Percentiles rank a stretch among this genome's conserved stretches.
These are phyloP conservation scores for Galeopterus variegatus DNA, from an alignment of 2,113 vertebrate species.

Conservation along the genomic window DNA sequence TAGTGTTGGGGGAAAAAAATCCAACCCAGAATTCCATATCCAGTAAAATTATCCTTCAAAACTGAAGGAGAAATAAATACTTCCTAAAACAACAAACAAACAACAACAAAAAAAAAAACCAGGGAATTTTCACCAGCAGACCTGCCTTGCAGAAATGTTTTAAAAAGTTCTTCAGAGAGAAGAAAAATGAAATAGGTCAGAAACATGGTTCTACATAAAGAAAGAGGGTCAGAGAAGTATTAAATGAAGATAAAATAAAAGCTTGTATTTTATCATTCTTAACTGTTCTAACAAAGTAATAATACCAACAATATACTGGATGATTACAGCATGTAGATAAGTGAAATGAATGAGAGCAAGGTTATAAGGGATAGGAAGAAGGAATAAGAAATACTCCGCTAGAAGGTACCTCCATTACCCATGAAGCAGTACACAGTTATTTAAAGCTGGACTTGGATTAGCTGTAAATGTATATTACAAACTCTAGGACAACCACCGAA, in stretches of 20 bases:
- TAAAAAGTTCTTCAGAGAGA: neutral
- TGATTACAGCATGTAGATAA: neutral
- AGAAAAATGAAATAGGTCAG: neutral
- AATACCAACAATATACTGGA: neutral
- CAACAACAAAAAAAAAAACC: neutral
- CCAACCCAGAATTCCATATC: neutral
- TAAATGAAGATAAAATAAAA: conserved; percentile 12
- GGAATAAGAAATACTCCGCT: neutral
- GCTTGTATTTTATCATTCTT: neutral
- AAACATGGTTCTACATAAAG: neutral
- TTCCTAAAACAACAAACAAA: neutral
- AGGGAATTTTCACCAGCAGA: neutral
- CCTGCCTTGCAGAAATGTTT: neutral
- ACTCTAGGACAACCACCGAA: conserved; percentile 23
- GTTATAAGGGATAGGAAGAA: neutral
- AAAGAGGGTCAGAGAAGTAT: neutral
- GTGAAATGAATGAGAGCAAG: neutral
- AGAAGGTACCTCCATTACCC: neutral
- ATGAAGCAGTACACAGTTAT: neutral
- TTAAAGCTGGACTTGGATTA: neutral
- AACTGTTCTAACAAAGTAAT: neutral
- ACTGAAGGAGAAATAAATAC: neutral
- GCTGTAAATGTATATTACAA: neutral
- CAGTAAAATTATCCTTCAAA: neutral
- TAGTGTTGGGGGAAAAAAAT: neutral